A percentile compares a stretch with the other conserved stretches of the same genome.
Conservation (phyloP, 2,113 vertebrate species). For the Tetraodon nigroviridis region DNA sequence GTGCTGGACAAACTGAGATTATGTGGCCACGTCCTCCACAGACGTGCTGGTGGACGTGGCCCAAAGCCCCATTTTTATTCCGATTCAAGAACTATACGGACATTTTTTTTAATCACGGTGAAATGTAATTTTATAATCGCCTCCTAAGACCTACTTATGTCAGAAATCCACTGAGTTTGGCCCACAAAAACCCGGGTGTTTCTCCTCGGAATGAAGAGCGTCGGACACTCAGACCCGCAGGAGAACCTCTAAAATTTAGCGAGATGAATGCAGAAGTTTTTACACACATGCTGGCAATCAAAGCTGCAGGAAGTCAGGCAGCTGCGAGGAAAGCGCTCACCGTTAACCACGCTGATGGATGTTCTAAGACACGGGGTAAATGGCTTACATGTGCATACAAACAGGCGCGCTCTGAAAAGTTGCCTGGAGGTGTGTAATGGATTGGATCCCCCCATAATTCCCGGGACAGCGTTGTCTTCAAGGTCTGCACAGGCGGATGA, state of each 20-base stretch:
- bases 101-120: too few species aligned
- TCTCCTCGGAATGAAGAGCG: slow-evolving; percentile 41
- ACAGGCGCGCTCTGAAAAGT: slow-evolving; percentile 15
- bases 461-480: slow-evolving; percentile 63
- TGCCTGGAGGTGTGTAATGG: slow-evolving; percentile 70
- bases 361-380: slow-evolving; percentile 49
- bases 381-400: slow-evolving; percentile 37
- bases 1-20: too few species aligned
- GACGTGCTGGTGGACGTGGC: too few species aligned
- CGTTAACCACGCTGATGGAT: slow-evolving; percentile 26
- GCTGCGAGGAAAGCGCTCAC: slow-evolving; percentile 44
- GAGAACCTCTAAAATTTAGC: slow-evolving; percentile 36
- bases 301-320: slow-evolving; percentile 28
- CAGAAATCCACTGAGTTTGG: too few species aligned
- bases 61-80: too few species aligned
- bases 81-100: too few species aligned
- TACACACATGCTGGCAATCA: slow-evolving; percentile 11
- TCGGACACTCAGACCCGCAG: slow-evolving; percentile 44
- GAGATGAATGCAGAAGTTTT: slow-evolving; percentile 32
- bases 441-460: slow-evolving; percentile 69
- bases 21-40: too few species aligned
- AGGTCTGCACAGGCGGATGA: slow-evolving; percentile 54
- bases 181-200: slow-evolving; percentile 26
- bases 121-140: too few species aligned
- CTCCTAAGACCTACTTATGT: too few species aligned